phyloP scores from a whole-genome alignment of 2,888 invertebrate species.

The Cylloceria caligata region DNA sequence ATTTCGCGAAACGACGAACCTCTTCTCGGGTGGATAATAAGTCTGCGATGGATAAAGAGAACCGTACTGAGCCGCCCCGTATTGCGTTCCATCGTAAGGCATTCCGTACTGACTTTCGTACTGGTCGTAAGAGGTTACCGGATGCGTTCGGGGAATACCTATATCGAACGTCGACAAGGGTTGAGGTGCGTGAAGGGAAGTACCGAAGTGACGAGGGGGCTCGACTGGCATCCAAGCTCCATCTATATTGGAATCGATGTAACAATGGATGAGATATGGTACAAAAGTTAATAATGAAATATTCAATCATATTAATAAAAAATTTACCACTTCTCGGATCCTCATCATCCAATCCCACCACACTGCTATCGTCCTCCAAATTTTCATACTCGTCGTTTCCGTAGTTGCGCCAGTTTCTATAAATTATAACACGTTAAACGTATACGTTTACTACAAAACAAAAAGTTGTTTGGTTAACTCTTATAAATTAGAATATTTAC shows the following conservation, averaged over 20 bases:
- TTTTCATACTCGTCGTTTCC: conserved; percentile 81
- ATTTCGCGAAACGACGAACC: conserved; percentile 81
- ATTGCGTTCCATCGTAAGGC: conserved; percentile 71
- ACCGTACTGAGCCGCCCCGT: conserved; percentile 76
- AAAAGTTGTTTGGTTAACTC: not conserved
- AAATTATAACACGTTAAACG: conserved; percentile 21
- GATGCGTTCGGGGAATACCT: conserved; percentile 77
- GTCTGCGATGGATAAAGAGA: conserved; percentile 74
- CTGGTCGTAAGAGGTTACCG: conserved; percentile 78
- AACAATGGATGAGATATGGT: not conserved
- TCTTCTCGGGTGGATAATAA: conserved; percentile 80
- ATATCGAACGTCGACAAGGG: conserved; percentile 73
- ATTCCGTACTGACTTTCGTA: conserved; percentile 76
- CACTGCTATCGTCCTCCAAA: conserved; percentile 77
- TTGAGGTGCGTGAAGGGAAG: conserved; percentile 69
- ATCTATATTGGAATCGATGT: conserved; percentile 68
- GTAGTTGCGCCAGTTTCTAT: conserved; percentile 79
- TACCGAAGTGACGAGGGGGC: conserved; percentile 73
- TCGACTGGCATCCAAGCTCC: conserved; percentile 79
- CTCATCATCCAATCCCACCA: conserved; percentile 79
- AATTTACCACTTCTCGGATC: conserved; percentile 77
- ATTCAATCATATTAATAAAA: not conserved
- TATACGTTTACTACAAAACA: not conserved
- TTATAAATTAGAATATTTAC: conserved; percentile 69
- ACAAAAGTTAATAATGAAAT: not conserved